A percentile compares a stretch with the other conserved stretches of the same genome.
Evolutionary conservation across 2,113 vertebrate species (phyloP).

Genomic region (Platanista minor): DNA sequence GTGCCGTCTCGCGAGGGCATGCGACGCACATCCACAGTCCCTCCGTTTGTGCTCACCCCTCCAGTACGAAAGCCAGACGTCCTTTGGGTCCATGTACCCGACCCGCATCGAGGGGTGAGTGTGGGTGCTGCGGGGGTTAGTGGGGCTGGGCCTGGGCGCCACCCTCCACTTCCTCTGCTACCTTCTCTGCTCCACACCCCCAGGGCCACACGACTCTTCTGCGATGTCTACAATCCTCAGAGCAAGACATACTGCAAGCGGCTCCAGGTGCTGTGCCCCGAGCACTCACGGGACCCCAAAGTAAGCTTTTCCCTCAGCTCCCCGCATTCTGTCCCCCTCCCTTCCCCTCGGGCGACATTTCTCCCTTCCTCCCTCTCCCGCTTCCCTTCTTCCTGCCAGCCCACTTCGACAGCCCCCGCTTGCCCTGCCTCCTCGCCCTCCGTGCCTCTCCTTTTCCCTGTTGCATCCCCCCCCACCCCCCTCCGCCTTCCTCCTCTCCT

Average conservation of each 20-base stretch:
- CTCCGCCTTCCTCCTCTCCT: neutral
- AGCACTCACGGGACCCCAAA: slow-evolving; percentile 95
- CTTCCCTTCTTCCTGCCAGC: neutral
- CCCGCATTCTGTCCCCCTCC: neutral
- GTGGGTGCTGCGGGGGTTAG: too few relatives aligned
- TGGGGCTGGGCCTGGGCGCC: neutral
- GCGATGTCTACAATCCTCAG: slow-evolving; percentile 94
- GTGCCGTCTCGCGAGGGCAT: neutral
- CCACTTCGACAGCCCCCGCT: too few relatives aligned
- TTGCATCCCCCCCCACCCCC: neutral
- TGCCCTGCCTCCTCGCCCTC: neutral
- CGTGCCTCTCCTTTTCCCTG: neutral
- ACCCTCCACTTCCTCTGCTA: too few relatives aligned
- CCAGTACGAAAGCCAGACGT: slow-evolving; percentile 95
- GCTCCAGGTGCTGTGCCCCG: slow-evolving; percentile 93
- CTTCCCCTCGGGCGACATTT: neutral
- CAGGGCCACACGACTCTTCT: slow-evolving; percentile 93
- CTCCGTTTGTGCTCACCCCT: slow-evolving; percentile 58
- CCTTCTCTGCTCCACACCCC: neutral
- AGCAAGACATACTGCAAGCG: slow-evolving; percentile 96
- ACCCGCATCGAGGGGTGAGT: slow-evolving; percentile 94
- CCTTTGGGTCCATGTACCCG: slow-evolving; percentile 95
- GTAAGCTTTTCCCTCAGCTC: slow-evolving; percentile 72
- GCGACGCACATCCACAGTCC: slow-evolving; percentile 36
- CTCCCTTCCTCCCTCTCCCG: neutral